Conservation (phyloP, 2,888 invertebrate genomes). For the Taenaris catops region DNA sequence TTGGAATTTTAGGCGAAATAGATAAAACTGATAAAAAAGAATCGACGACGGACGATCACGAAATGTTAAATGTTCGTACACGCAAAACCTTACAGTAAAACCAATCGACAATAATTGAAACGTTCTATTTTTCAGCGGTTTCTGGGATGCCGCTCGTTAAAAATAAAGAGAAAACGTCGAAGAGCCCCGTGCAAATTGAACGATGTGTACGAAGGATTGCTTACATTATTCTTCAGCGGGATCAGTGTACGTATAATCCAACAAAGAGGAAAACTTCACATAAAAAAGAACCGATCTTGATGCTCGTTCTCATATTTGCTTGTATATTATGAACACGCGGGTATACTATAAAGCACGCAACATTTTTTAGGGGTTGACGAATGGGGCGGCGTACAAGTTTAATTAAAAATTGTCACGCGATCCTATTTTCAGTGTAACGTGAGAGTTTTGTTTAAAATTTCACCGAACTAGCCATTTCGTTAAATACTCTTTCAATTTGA, state of each 20-base stretch:
- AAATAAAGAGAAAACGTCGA: no score
- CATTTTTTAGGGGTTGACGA: slow-evolving; percentile 26
- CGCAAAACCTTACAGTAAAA: no score
- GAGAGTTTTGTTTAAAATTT: slow-evolving; percentile 23
- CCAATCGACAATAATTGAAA: no score
- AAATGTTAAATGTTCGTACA: no score
- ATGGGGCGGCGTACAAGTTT: slow-evolving; percentile 30
- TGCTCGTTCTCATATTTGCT: slow-evolving; percentile 3
- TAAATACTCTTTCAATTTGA: slow-evolving; percentile 14
- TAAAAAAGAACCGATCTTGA: slow-evolving; percentile 14
- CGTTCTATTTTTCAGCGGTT: no score
- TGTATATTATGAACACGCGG: slow-evolving; percentile 29
- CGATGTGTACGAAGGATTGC: no score
- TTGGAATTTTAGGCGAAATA: no score
- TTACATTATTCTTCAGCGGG: no score
- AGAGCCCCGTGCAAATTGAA: no score
- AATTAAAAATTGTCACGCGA: slow-evolving; percentile 43
- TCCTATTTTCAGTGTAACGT: slow-evolving; percentile 23
- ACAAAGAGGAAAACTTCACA: slow-evolving; percentile 16
- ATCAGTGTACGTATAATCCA: background rate
- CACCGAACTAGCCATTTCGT: slow-evolving; percentile 16
- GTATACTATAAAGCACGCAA: slow-evolving; percentile 24
- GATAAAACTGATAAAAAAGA: no score
- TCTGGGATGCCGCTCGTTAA: no score
- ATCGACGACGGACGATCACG: no score